Conservation (phyloP, 2,113 vertebrate species). For the Erpornis zantholeuca region DNA sequence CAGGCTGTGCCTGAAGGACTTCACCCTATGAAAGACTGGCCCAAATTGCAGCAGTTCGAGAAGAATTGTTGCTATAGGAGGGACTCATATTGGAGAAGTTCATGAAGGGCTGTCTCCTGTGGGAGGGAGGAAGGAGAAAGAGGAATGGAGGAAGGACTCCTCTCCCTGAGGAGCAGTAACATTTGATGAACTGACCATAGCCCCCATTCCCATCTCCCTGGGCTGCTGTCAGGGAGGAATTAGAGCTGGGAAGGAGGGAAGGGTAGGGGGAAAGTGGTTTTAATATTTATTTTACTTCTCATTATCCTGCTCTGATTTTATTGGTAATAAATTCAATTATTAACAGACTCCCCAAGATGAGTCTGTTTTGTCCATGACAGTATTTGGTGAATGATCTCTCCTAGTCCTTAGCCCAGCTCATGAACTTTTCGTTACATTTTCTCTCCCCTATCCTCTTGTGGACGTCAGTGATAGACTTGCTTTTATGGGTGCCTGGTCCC, state of each 20-base stretch:
- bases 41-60: neutral
- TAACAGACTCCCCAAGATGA: neutral
- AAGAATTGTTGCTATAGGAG: neutral
- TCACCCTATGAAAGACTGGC: neutral
- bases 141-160: neutral
- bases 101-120: neutral
- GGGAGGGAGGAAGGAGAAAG: neutral
- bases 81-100: neutral
- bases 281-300: neutral
- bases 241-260: neutral
- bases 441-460: neutral
- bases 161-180: neutral
- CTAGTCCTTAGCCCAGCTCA: neutral
- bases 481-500: neutral
- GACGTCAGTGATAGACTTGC: neutral
- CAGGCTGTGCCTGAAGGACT: neutral
- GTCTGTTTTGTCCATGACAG: neutral
- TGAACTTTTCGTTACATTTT: neutral
- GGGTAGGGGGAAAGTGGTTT: neutral
- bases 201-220: neutral
- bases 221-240: too few relatives aligned
- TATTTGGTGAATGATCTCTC: neutral
- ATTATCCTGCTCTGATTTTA: neutral
- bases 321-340: neutral
- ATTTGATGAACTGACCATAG: neutral